Evolutionary conservation across 1,140 invertebrate genomes (phyloP).

Genomic region (Elymnias hypermnestra): DNA sequence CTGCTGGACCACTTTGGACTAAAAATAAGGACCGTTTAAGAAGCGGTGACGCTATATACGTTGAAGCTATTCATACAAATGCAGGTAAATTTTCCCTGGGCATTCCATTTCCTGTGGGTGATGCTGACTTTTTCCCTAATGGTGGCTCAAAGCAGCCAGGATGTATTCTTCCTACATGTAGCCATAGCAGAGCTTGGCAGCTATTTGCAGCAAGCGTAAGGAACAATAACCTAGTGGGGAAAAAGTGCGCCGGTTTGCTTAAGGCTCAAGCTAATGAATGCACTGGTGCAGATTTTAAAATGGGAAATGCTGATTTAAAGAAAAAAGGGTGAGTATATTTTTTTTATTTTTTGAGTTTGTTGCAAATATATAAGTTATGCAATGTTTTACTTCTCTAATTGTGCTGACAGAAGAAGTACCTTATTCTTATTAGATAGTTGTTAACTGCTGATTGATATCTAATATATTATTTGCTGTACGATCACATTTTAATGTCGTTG

Average conservation of each 20-base stretch:
- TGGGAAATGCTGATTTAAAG: conserved; percentile 39
- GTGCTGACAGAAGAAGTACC: too few species aligned
- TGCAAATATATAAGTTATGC: too few species aligned
- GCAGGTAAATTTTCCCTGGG: conserved; percentile 74
- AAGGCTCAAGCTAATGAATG: conserved; percentile 35
- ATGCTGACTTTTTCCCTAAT: conserved; percentile 88
- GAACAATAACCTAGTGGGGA: conserved; percentile 32
- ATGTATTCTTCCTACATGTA: conserved; percentile 73
- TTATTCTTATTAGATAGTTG: too few species aligned
- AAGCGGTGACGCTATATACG: neutral
- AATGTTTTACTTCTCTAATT: too few species aligned
- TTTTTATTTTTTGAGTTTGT: too few species aligned
- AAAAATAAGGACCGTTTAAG: too few species aligned
- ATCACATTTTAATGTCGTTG: too few species aligned
- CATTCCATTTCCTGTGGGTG: conserved; percentile 68
- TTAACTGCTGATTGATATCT: too few species aligned
- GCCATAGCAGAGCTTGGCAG: conserved; percentile 77
- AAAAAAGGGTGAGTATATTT: conserved; percentile 47
- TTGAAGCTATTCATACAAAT: conserved; percentile 85
- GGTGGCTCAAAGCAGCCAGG: conserved; percentile 77
- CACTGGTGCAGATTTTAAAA: conserved; percentile 22
- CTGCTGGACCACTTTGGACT: too few species aligned
- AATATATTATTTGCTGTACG: too few species aligned
- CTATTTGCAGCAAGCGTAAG: conserved; percentile 74
- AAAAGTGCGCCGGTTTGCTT: conserved; percentile 18